Evolutionary conservation across 2,888 invertebrate species (phyloP).

Genomic region (Agonopterix arenella): DNA sequence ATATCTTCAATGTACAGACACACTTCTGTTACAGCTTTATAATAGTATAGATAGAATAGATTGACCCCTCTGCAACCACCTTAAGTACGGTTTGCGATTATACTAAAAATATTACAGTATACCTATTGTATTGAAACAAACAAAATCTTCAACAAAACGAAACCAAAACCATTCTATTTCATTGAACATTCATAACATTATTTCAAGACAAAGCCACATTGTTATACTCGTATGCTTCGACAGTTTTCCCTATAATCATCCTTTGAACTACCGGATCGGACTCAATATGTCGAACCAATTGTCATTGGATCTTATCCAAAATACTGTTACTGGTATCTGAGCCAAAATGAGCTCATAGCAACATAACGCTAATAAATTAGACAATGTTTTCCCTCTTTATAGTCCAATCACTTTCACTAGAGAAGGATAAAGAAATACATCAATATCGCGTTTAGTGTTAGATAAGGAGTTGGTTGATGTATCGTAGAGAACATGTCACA

Average conservation of each 20-base stretch:
- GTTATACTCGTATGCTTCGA: no score
- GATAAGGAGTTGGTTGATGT: not conserved
- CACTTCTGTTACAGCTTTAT: no score
- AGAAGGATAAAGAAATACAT: slow-evolving; percentile 4
- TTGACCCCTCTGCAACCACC: no score
- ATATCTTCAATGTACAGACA: no score
- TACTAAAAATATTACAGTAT: no score
- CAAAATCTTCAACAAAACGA: no score
- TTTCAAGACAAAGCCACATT: no score
- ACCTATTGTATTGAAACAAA: no score
- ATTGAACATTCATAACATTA: no score
- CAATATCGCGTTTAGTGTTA: not conserved
- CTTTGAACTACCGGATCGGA: slow-evolving; percentile 23
- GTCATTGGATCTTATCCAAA: slow-evolving; percentile 44
- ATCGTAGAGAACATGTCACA: not conserved
- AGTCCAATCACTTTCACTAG: slow-evolving; percentile 26
- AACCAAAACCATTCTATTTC: no score
- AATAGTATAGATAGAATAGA: no score
- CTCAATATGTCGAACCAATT: slow-evolving; percentile 33
- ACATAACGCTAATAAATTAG: slow-evolving; percentile 34
- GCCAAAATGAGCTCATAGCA: slow-evolving; percentile 37
- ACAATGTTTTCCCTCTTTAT: slow-evolving; percentile 24
- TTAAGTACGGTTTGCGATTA: no score
- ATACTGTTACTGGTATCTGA: slow-evolving; percentile 30
- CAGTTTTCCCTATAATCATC: slow-evolving; percentile 1